These are phyloP conservation scores for Blastobasis lacticolella DNA, from an alignment of 2,888 invertebrate genomes.

Conservation along the genomic window DNA sequence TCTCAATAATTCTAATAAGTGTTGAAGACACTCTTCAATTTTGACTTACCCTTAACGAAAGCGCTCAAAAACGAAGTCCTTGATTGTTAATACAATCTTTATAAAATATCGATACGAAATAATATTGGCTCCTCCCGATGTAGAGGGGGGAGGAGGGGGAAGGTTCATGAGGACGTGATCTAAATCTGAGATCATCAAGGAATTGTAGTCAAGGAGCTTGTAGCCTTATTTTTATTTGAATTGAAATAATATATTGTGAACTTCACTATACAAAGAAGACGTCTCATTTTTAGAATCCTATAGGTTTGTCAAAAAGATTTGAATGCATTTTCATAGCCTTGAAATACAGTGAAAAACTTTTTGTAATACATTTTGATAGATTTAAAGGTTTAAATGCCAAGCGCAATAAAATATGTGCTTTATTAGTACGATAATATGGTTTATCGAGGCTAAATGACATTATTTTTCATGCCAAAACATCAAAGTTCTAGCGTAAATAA, in stretches of 20 bases:
- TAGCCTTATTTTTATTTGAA: background rate
- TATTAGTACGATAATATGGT: too few relatives aligned
- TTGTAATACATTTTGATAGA: too few relatives aligned
- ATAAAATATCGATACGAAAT: slow-evolving; percentile 33
- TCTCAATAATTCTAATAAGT: too few relatives aligned
- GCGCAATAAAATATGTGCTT: too few relatives aligned
- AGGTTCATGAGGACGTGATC: slow-evolving; percentile 22
- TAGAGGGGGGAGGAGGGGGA: slow-evolving; percentile 11
- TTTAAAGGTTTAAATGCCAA: too few relatives aligned
- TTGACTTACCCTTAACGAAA: background rate
- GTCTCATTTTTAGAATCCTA: background rate
- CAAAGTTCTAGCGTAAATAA: too few relatives aligned
- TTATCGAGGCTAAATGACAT: too few relatives aligned
- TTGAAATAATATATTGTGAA: too few relatives aligned
- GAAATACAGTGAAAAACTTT: too few relatives aligned
- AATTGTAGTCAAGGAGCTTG: slow-evolving; percentile 1
- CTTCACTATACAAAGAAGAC: background rate
- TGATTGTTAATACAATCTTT: slow-evolving; percentile 31
- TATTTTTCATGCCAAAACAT: too few relatives aligned
- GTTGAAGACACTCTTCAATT: too few relatives aligned
- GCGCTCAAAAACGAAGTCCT: slow-evolving; percentile 18
- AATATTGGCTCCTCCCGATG: slow-evolving; percentile 22
- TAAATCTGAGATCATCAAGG: slow-evolving; percentile 18
- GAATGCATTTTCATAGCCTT: background rate
- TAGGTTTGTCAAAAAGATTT: background rate